Conservation (phyloP, 2,113 vertebrate genomes). For the Hyperopisus bebe region DNA sequence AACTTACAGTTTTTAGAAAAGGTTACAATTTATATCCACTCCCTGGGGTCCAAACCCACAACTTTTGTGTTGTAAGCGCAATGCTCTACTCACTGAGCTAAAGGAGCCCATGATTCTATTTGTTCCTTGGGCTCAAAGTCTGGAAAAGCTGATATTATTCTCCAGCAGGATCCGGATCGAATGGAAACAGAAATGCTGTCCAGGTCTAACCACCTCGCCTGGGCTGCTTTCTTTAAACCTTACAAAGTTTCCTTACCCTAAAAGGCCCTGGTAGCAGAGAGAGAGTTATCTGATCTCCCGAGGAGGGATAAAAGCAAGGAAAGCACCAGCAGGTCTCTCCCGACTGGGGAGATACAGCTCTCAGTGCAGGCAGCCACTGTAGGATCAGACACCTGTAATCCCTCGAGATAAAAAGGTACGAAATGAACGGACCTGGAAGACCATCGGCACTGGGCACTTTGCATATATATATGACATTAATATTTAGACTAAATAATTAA, state of each 20-base stretch:
- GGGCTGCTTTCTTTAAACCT: background rate
- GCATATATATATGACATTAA: background rate
- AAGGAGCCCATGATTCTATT: background rate
- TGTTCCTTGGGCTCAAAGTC: background rate
- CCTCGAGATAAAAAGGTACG: background rate
- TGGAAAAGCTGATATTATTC: background rate
- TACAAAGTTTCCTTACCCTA: conserved; percentile 2
- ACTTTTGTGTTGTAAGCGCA: background rate
- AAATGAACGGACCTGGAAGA: background rate
- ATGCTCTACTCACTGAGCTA: background rate
- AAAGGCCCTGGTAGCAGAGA: background rate
- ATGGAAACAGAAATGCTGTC: background rate
- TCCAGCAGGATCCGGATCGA: background rate
- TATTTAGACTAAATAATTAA: background rate
- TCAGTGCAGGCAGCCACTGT: background rate
- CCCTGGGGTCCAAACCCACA: background rate
- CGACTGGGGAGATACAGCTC: background rate
- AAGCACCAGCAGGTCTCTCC: background rate
- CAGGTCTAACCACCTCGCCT: background rate
- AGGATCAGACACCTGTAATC: background rate
- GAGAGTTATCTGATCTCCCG: background rate
- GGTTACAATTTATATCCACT: background rate
- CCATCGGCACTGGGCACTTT: background rate
- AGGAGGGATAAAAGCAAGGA: background rate
- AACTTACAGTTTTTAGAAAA: background rate